Conservation (phyloP, 2,888 invertebrate species). For the Chymomyza amoena region DNA sequence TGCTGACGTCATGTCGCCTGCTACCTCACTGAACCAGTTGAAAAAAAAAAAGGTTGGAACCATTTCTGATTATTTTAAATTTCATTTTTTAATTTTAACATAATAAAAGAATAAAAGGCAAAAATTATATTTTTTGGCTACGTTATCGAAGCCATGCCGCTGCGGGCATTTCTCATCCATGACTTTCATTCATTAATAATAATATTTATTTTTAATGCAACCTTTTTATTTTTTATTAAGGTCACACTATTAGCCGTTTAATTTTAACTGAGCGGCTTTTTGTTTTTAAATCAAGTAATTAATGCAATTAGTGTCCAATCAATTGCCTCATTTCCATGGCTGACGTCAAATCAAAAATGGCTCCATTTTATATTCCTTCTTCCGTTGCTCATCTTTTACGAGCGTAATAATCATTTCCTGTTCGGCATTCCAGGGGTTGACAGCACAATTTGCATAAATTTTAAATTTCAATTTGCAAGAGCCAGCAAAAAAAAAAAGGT, state of each 20-base stretch:
- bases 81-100: no score
- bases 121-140: no score
- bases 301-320: not conserved
- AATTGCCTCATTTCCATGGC: not conserved
- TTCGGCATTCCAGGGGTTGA: slow-evolving; percentile 53
- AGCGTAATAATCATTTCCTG: slow-evolving; percentile 53
- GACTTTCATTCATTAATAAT: not conserved
- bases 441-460: slow-evolving; percentile 71
- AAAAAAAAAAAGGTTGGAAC: no score
- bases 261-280: not conserved
- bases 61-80: no score
- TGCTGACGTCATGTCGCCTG: no score
- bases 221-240: not conserved
- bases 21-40: no score
- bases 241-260: not conserved
- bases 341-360: not conserved
- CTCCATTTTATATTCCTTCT: not conserved
- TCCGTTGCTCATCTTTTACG: not conserved
- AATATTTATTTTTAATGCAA: not conserved
- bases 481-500: slow-evolving; percentile 16
- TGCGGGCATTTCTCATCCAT: no score
- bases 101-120: no score
- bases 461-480: slow-evolving; percentile 70
- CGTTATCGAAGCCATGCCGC: no score
- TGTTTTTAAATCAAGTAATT: not conserved